phyloP scores from a whole-genome alignment of 92 coral and sea anemone species.

The Phymanthus crucifer region DNA sequence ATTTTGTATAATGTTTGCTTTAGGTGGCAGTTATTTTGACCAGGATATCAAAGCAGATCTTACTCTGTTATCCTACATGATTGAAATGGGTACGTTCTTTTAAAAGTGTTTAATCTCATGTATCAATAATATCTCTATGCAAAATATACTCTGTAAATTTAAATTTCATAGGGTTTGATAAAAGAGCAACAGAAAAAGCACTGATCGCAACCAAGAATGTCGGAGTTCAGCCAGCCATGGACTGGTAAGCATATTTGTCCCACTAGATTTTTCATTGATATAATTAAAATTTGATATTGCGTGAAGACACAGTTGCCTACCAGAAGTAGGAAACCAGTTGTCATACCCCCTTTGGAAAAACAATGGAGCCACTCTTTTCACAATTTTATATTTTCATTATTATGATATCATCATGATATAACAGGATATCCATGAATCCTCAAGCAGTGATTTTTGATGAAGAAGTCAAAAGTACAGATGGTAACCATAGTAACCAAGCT shows the following conservation, averaged over 20 bases:
- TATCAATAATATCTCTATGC: too few relatives aligned
- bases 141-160: not conserved
- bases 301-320: too few relatives aligned
- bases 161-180: slow-evolving; percentile 64
- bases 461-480: not conserved
- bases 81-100: slow-evolving; percentile 81
- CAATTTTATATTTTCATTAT: too few relatives aligned
- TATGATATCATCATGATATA: not conserved
- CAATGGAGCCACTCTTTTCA: not conserved
- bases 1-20: not conserved
- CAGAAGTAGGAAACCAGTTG: too few relatives aligned
- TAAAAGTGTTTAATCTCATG: not conserved
- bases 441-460: not conserved
- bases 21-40: slow-evolving; percentile 78
- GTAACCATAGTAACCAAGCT: not conserved
- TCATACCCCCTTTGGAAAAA: too few relatives aligned
- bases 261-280: not conserved
- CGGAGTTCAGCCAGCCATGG: slow-evolving; percentile 97
- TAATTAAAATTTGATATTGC: too few relatives aligned
- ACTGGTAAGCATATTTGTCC: slow-evolving; percentile 75
- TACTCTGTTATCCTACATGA: slow-evolving; percentile 91
- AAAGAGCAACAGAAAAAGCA: slow-evolving; percentile 77
- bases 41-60: slow-evolving; percentile 81
- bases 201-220: slow-evolving; percentile 77
- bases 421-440: slow-evolving; percentile 1